phyloP scores from a whole-genome alignment of 2,888 invertebrate genomes.

The Meta bourneti region DNA sequence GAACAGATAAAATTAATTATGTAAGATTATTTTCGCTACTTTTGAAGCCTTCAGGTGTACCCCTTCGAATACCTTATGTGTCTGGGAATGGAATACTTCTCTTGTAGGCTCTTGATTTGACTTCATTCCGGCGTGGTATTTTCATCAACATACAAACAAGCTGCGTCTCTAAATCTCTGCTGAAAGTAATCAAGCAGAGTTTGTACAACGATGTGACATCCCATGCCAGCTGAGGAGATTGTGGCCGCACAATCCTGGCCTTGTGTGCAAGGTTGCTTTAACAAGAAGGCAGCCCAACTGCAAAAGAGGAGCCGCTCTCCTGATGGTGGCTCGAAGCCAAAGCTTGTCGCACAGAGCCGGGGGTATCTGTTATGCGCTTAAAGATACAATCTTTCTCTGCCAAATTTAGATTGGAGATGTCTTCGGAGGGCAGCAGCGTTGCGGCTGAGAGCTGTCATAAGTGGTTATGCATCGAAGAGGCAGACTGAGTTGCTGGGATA shows the following conservation, averaged over 20 bases:
- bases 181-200: slow-evolving; percentile 29
- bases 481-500: not conserved
- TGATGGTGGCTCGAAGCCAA: too few species aligned
- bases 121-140: too few species aligned
- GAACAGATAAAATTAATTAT: too few species aligned
- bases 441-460: slow-evolving; percentile 71
- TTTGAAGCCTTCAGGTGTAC: too few species aligned
- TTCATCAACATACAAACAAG: too few species aligned
- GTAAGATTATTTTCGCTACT: too few species aligned
- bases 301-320: slow-evolving; percentile 41
- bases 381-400: slow-evolving; percentile 76
- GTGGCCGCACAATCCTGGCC: slow-evolving; percentile 52
- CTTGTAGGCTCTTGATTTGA: too few species aligned
- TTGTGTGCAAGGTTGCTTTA: slow-evolving; percentile 50
- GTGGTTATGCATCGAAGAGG: slow-evolving; percentile 59
- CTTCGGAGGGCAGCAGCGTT: slow-evolving; percentile 10
- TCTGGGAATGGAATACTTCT: too few species aligned
- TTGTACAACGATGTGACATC: slow-evolving; percentile 24
- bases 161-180: not conserved
- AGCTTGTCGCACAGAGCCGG: not conserved
- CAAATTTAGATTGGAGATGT: slow-evolving; percentile 69
- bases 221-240: slow-evolving; percentile 56
- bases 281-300: slow-evolving; percentile 54
- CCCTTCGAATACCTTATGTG: too few species aligned
- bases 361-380: slow-evolving; percentile 71